Evolutionary conservation across 2,888 invertebrate genomes (phyloP), one percentile per base, ranked within the genome.

Genomic region (Eristalis arbustorum): DNA sequence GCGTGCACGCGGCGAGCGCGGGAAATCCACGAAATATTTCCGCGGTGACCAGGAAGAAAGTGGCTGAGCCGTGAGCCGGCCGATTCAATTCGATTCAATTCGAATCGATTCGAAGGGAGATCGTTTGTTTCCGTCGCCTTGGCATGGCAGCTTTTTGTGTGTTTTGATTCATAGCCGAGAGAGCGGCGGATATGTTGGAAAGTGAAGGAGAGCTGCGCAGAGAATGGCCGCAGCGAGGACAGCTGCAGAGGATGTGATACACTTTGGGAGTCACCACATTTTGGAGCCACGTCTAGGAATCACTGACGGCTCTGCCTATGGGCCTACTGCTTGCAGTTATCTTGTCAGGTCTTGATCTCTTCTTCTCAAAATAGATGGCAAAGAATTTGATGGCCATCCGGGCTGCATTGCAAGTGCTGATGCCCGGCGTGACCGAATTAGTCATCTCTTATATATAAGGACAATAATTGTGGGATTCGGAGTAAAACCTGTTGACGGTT

Each of bases 21-120:
- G 78, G 66, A 75, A 84, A 75, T 71, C 18, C 69, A 67, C 69
- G 37, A 56, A 78, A 74, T 75, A 75, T 79, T 80, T 72, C n/a
- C 37, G 14, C 49, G n/a, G 57, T 76, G 59, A 84, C 76, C 75
- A 72, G 80, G 84, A 84, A 80, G 84, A 84, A 84, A 80, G 79
- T 84, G 71, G 71, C 61, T 14, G 59, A 57, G 28, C 25, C 10
- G 22, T 31, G 37, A 1, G 25, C 25, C n/a, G n/a, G n/a, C n/a
- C n/a, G n/a, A n/a, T n/a, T n/a, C n/a, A n/a, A n/a, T 25, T 25
- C 25, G 25, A 25, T 25, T 25, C 25, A 25, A 25, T 25, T 25
- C 37, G 56, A 75, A 76, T 72, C 37, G 56, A 79, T 80, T 72
- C 72, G 71, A 79, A 72, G 75, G 75, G 72, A 57, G 71, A 59